A percentile compares a stretch with the other conserved stretches of the same genome.
Conservation (phyloP, 2,113 vertebrate genomes). For the Ancistrus triradiatus region DNA sequence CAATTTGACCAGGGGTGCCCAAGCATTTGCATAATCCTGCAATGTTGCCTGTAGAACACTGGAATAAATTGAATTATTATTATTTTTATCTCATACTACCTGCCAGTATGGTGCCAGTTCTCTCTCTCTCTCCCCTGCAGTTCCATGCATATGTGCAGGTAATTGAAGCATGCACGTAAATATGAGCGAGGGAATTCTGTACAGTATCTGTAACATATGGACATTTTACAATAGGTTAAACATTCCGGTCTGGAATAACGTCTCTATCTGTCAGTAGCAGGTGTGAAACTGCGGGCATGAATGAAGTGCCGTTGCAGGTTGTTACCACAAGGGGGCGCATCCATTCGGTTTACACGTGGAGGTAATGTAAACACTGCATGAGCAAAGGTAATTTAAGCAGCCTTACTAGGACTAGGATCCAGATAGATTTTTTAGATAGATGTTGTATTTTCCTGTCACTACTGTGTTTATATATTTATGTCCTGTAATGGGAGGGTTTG, state of each 20-base stretch:
- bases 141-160: slow-evolving; percentile 63
- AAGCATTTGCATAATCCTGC: too few species aligned
- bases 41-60: too few species aligned
- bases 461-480: too few species aligned
- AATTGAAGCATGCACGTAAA: slow-evolving; percentile 1
- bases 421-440: too few species aligned
- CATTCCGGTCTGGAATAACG: slow-evolving; percentile 13
- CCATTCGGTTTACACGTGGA: neutral
- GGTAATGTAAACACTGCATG: too few species aligned
- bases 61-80: too few species aligned
- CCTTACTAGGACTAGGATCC: too few species aligned
- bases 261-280: slow-evolving; percentile 45
- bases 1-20: too few species aligned
- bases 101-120: neutral
- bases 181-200: neutral
- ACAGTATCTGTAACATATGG: slow-evolving; percentile 51
- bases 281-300: slow-evolving; percentile 42
- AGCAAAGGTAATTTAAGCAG: too few species aligned
- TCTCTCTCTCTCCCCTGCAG: slow-evolving; percentile 42
- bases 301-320: slow-evolving; percentile 20
- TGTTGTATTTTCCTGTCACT: too few species aligned
- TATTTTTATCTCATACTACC: too few species aligned
- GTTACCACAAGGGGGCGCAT: slow-evolving; percentile 36
- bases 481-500: too few species aligned
- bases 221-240: slow-evolving; percentile 67